Base-by-base conservation (phyloP, 2,888 invertebrate genomes). In the Andrena camellia region DNA sequence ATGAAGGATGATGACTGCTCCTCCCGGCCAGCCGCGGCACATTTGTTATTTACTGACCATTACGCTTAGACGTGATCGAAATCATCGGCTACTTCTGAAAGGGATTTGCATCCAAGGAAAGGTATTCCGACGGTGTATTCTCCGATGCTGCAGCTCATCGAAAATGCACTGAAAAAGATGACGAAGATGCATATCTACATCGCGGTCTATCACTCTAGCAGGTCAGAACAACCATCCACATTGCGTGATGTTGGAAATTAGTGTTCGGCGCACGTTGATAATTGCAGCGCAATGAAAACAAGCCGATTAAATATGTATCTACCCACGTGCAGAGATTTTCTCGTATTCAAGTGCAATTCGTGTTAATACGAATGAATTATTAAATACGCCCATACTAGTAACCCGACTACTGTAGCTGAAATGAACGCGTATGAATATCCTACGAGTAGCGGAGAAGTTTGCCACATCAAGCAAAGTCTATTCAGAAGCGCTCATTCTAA, bases 1-100 rank as follows among this genome's bases (percentile, higher is more conserved):
- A 90, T 90, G 89, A 90, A 75, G 81, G 79, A 90, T 89, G 89
- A 87, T 72, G 83, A 76, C 71, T 75, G 74, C 62, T 69, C 73
- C 77, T 85, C 31, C 78, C 71, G 75, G 67, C 75, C 81, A 80
- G 84, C 84, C 84, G 71, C 63, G 76, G 82, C 89, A 17, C 91
- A 89, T 92, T 91, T 87, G 89, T 92, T 91, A 91, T 90, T 91
- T 90, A 90, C 89, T 84, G 88, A 77, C 88, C 90, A 88, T 92
- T 90, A 91, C 89, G 81, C 81, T 86, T 75, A 80, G 85, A 91
- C 91, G 90, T 90, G 91, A 90, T 88, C 86, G 88, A 89, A 91
- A 91, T 91, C 64, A 69, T 71, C 66, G 79, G 69, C 68, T 73
- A 76, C 72, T 74, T 66, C 63, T 62, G 52, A 29, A 54, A 52